Conservation (phyloP, 2,797 vertebrate species). For the Naso thynnoides region DNA sequence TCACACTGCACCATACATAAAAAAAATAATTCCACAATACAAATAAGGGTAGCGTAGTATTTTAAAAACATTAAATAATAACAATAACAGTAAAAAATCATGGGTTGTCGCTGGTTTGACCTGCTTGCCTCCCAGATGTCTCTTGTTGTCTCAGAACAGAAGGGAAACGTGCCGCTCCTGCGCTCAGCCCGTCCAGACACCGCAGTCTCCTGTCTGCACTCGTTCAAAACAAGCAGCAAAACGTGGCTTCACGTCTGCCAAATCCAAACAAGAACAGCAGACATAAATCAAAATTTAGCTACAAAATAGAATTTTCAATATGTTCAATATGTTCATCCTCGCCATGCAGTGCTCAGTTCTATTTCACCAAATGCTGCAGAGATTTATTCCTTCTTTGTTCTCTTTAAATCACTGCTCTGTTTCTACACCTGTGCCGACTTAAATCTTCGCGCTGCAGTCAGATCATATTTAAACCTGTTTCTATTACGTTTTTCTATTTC, state of each 20-base stretch:
- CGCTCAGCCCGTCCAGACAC: constrained; percentile 40
- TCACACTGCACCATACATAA: neutral
- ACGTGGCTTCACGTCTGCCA: neutral
- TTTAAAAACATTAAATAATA: too few species aligned
- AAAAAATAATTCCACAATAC: neutral
- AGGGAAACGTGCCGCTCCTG: constrained; percentile 53
- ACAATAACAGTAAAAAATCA: too few species aligned
- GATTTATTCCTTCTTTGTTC: constrained; percentile 34
- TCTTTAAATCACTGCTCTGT: constrained; percentile 1
- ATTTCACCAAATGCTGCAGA: neutral
- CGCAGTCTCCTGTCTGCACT: constrained; percentile 25
- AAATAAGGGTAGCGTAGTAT: neutral
- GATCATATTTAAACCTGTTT: too few species aligned
- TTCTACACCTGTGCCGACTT: constrained; percentile 26
- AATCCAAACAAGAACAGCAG: neutral
- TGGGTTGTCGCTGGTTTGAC: constrained; percentile 30
- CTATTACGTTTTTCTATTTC: too few species aligned
- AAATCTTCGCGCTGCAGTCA: neutral
- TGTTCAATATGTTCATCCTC: neutral
- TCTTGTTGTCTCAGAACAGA: constrained; percentile 64
- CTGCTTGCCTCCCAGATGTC: constrained; percentile 70
- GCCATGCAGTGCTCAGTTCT: neutral
- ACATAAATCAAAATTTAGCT: neutral
- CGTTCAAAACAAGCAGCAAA: constrained; percentile 22
- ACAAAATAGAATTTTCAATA: neutral